phyloP scores from a whole-genome alignment of 2,888 invertebrate genomes.

The Caenorhabditis parvicauda region DNA sequence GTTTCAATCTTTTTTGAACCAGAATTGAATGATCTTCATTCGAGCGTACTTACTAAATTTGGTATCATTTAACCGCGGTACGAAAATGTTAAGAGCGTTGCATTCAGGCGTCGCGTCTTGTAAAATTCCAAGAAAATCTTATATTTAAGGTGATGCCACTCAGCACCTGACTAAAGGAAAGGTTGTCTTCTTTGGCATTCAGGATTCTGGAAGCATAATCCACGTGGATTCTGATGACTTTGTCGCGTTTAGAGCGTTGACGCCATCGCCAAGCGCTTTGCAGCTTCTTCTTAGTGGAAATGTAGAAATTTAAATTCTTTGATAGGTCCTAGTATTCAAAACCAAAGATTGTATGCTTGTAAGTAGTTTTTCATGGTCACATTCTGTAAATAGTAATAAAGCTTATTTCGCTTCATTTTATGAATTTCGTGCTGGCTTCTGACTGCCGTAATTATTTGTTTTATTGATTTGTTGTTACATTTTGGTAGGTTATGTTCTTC shows the following conservation, averaged over 20 bases:
- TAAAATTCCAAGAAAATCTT: background rate
- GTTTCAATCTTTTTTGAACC: too few species aligned
- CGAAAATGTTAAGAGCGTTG: too few species aligned
- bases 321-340: background rate
- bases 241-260: slow-evolving; percentile 51
- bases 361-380: background rate
- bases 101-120: too few species aligned
- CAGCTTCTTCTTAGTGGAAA: slow-evolving; percentile 8
- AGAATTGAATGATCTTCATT: too few species aligned
- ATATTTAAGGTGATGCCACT: background rate
- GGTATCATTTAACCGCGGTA: too few species aligned
- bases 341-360: background rate
- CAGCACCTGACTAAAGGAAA: slow-evolving; percentile 31
- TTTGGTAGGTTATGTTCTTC: too few species aligned
- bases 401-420: slow-evolving; percentile 1
- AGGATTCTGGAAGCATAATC: slow-evolving; percentile 5
- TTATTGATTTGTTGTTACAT: too few species aligned
- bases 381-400: too few species aligned
- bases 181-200: slow-evolving; percentile 39
- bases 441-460: too few species aligned
- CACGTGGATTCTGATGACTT: slow-evolving; percentile 39
- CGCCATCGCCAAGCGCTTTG: slow-evolving; percentile 32
- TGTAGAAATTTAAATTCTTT: slow-evolving; percentile 7
- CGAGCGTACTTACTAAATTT: too few species aligned
- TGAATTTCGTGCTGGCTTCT: slow-evolving; percentile 9